Evolutionary conservation across 1,140 invertebrate species (phyloP).

Genomic region (Microplitis mediator): DNA sequence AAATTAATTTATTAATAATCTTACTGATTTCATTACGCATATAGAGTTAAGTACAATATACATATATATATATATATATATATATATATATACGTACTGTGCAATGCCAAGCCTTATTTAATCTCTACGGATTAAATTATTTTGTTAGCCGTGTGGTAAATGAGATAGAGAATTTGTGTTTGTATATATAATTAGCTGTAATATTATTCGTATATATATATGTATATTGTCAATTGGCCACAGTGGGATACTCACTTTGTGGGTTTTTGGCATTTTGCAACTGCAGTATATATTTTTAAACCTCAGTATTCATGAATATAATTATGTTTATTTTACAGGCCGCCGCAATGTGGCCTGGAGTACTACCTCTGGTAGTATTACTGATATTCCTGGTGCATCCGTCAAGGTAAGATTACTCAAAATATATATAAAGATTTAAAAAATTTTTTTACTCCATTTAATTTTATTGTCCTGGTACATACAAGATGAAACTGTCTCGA

Average conservation of each 20-base stretch:
- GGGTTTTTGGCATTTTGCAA: slow-evolving; percentile 7
- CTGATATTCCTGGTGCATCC: slow-evolving; percentile 56
- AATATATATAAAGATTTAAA: too few relatives aligned
- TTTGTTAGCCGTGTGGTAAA: background rate
- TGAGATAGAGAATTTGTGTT: background rate
- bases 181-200: background rate
- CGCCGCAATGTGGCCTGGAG: slow-evolving; percentile 63
- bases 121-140: background rate
- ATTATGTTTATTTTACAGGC: slow-evolving; percentile 56
- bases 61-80: too few relatives aligned
- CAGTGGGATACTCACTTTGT: slow-evolving; percentile 4
- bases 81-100: background rate
- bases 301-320: slow-evolving; percentile 26
- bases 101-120: background rate
- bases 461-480: background rate
- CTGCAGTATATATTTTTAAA: background rate
- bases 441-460: background rate
- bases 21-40: too few relatives aligned
- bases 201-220: background rate
- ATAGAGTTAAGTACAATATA: too few relatives aligned
- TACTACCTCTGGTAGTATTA: slow-evolving; percentile 58
- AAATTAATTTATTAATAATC: too few relatives aligned
- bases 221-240: slow-evolving; percentile 8
- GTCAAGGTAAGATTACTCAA: slow-evolving; percentile 50
- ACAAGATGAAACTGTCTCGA: background rate